These are phyloP conservation scores for Campopleginae sp. DNA, from an alignment of 2,888 invertebrate species.

Conservation along the genomic window DNA sequence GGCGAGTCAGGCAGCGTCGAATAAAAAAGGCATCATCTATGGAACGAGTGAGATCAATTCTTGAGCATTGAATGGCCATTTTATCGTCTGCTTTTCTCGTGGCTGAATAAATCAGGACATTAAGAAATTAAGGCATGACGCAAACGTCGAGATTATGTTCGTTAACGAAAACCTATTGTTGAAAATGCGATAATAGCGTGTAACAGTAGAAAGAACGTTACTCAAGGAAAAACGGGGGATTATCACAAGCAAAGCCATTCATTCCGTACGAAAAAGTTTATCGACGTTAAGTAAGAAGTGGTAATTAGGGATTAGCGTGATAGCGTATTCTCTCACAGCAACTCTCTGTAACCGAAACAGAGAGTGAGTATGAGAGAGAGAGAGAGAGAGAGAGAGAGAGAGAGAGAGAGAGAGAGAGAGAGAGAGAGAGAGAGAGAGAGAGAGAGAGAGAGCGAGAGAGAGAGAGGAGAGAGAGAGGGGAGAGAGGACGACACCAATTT, in stretches of 20 bases:
- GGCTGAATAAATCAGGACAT: too few species aligned
- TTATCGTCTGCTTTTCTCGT: neutral
- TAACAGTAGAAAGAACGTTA: neutral
- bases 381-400: neutral
- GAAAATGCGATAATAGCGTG: slow-evolving; percentile 42
- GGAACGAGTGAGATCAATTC: neutral
- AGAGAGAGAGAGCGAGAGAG: neutral
- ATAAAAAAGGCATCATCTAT: neutral
- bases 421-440: neutral
- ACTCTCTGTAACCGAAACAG: too few species aligned
- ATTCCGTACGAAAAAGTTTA: slow-evolving; percentile 40
- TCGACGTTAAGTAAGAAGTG: slow-evolving; percentile 19
- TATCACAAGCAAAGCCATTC: slow-evolving; percentile 47
- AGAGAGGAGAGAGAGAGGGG: neutral
- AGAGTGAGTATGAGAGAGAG: neutral
- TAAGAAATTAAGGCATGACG: too few species aligned
- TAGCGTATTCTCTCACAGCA: slow-evolving; percentile 14
- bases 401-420: neutral
- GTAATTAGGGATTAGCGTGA: slow-evolving; percentile 43
- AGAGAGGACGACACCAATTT: neutral
- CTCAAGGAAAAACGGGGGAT: neutral
- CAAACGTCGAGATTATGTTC: too few species aligned
- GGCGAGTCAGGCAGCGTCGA: neutral
- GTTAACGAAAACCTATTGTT: neutral
- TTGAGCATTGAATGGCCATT: neutral